Evolutionary conservation across 2,113 vertebrate species (phyloP).

Genomic region (Poecilia latipinna): DNA sequence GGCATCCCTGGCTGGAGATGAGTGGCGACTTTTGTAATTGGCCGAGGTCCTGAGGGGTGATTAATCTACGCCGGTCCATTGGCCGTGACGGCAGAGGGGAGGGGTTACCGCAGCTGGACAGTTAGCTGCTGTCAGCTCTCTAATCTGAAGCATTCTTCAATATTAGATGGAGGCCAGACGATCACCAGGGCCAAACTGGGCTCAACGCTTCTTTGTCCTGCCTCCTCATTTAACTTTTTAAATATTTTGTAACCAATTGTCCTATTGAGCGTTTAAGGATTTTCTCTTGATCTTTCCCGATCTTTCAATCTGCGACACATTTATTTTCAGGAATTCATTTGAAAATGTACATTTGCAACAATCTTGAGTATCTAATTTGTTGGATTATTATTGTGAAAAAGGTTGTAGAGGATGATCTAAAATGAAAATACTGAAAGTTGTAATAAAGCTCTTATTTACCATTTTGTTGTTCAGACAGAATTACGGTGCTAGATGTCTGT

Average conservation of each 20-base stretch:
- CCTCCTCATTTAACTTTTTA: background rate
- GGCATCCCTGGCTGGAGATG: slow-evolving; percentile 55
- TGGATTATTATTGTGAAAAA: no score
- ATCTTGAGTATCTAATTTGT: no score
- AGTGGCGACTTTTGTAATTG: slow-evolving; percentile 52
- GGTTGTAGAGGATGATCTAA: background rate
- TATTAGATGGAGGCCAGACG: slow-evolving; percentile 57
- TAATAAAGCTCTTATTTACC: slow-evolving; percentile 9
- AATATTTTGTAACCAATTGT: background rate
- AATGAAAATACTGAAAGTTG: background rate
- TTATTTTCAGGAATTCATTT: background rate
- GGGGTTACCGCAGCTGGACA: slow-evolving; percentile 70
- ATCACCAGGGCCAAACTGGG: slow-evolving; percentile 41
- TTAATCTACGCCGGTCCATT: slow-evolving; percentile 70
- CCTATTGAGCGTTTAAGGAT: background rate
- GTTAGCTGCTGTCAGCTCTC: slow-evolving; percentile 72
- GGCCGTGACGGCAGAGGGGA: slow-evolving; percentile 68
- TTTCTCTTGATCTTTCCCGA: background rate
- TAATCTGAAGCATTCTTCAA: slow-evolving; percentile 76
- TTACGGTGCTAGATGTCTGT: background rate
- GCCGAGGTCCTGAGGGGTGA: slow-evolving; percentile 54
- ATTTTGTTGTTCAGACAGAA: background rate
- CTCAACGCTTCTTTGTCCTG: slow-evolving; percentile 19
- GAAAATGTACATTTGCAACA: no score
- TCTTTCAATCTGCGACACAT: background rate